Base-by-base conservation (phyloP, 2,797 vertebrate species). In the Lithobates sylvaticus region DNA sequence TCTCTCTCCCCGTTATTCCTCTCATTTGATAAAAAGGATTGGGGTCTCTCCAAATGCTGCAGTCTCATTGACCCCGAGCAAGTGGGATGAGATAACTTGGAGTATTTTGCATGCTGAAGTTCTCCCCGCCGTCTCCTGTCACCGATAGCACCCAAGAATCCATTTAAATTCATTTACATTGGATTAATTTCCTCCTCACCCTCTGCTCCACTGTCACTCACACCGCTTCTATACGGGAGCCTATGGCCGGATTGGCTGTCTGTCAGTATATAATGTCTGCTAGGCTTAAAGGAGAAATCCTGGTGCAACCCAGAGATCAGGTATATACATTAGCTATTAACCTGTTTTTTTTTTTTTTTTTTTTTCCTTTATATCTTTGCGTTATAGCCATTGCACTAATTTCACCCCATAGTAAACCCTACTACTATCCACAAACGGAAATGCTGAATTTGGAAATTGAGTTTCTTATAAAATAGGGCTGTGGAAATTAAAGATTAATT, bases 81-180 rank as follows among this genome's bases (percentile, higher is more conserved):
- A 81, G 39, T 44, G 71, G 67, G 32, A 84, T 89, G 88, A 88
- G 88, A 88, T 90, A 89, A 89, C 88, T 77, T 89, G 47, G 70
- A 89, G 87, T 83, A 89, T 76, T 91, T 90, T 91, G 83, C 84
- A 86, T 88, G 80, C 76, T 85, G 88, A 89, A 90, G 85, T 87
- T 86, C 88, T 90, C 76, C 6, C 88, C 68, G 84, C 83, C 90
- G 88, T 85, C 80, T 90, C 88, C 88, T 89, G 90, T 90, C 91
- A 89, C 83, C 90, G 89, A 86, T 88, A 87, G 42, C 79, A 88
- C 85, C 86, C 77, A 81, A 76, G 72, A 90, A 92, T 89, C 88
- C 89, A 92, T 91, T 90, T 91, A 89, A 86, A 89, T 91, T 91
- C 86, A 90, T 92, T 92, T 92, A 90, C 90, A 89, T 89, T 68